Percentiles rank a stretch among this genome's conserved stretches.
These are phyloP conservation scores for Coccyzus lansbergi DNA, from an alignment of 2,797 vertebrate species.

Conservation along the genomic window DNA sequence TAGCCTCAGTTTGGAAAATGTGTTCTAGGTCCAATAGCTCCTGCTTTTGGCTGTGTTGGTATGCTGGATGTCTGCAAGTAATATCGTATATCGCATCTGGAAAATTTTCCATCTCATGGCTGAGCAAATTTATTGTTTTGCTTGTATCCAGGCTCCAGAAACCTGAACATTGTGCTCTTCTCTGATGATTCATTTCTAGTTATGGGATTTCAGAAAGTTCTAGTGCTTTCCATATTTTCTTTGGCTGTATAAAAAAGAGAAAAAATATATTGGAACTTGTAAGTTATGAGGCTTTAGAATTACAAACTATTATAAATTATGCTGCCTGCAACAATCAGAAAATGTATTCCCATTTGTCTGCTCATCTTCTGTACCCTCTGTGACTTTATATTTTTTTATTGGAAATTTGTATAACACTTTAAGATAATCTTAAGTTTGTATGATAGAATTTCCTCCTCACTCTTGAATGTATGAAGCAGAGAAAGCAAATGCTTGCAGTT, in stretches of 20 bases:
- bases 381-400: not conserved
- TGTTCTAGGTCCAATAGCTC: not conserved
- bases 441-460: not conserved
- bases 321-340: not conserved
- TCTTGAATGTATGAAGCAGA: not conserved
- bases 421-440: not conserved
- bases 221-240: not conserved
- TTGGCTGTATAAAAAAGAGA: not conserved
- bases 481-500: not conserved
- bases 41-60: not conserved
- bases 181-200: not conserved
- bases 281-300: not conserved
- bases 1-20: not conserved
- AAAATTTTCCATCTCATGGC: not conserved
- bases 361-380: not conserved
- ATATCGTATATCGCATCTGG: not conserved
- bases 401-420: not conserved
- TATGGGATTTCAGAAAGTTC: not conserved
- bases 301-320: not conserved
- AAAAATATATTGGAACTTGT: not conserved
- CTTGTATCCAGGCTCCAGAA: not conserved
- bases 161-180: not conserved
- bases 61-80: not conserved
- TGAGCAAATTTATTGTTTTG: not conserved
- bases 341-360: not conserved